phyloP scores from a whole-genome alignment of 2,888 invertebrate species.

The Oscheius sp. region DNA sequence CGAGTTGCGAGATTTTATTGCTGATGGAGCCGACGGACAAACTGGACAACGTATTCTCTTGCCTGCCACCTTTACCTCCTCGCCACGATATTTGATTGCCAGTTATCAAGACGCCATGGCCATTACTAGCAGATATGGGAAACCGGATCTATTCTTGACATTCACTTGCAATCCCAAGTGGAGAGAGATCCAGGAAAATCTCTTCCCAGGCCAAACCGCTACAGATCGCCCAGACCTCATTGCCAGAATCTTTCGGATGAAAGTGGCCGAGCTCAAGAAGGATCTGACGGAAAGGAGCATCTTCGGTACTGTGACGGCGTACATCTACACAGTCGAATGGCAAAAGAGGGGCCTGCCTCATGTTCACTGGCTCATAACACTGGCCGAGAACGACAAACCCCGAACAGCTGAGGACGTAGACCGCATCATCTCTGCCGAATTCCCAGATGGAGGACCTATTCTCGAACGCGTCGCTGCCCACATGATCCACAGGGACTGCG shows the following conservation, averaged over 20 bases:
- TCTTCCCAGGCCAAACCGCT: slow-evolving; percentile 48
- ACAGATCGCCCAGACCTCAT: slow-evolving; percentile 65
- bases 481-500: slow-evolving; percentile 67
- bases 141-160: slow-evolving; percentile 69
- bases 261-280: slow-evolving; percentile 50
- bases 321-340: slow-evolving; percentile 64
- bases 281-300: slow-evolving; percentile 52
- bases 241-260: slow-evolving; percentile 64
- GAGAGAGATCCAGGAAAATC: slow-evolving; percentile 65
- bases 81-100: slow-evolving; percentile 71
- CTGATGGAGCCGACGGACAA: slow-evolving; percentile 20
- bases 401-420: slow-evolving; percentile 11
- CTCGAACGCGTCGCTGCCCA: slow-evolving; percentile 43
- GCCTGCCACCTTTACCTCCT: slow-evolving; percentile 66
- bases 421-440: slow-evolving; percentile 40
- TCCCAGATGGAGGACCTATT: slow-evolving; percentile 46
- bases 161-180: slow-evolving; percentile 73
- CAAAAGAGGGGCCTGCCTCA: slow-evolving; percentile 72
- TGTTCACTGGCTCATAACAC: slow-evolving; percentile 56
- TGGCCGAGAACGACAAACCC: slow-evolving; percentile 64
- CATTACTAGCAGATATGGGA: slow-evolving; percentile 60
- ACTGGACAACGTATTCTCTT: slow-evolving; percentile 60
- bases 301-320: slow-evolving; percentile 56
- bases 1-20: slow-evolving; percentile 1
- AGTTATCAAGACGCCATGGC: slow-evolving; percentile 58